Evolutionary conservation across 1,140 invertebrate species (phyloP).

Genomic region (Formica exsecta): DNA sequence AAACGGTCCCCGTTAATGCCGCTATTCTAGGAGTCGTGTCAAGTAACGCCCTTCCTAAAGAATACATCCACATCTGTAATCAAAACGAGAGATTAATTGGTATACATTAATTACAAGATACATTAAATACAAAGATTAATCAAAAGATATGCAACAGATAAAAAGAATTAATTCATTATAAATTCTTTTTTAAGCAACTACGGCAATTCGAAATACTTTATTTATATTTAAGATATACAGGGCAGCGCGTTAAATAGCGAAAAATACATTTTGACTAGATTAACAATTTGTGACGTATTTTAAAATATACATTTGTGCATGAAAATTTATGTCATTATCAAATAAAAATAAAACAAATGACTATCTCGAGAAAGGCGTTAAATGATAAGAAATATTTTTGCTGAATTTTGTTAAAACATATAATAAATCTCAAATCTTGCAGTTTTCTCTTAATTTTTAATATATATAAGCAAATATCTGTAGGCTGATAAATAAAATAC

Average conservation of each 20-base stretch:
- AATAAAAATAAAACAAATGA: conserved; percentile 2
- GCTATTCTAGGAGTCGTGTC: conserved; percentile 85
- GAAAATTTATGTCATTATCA: neutral
- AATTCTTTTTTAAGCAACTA: neutral
- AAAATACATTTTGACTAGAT: neutral
- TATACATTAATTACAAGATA: neutral
- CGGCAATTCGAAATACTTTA: neutral
- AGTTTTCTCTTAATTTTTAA: too few relatives aligned
- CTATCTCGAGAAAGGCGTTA: neutral
- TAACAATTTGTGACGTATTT: neutral
- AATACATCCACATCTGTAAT: conserved; percentile 89
- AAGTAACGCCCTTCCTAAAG: conserved; percentile 87
- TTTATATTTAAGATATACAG: neutral
- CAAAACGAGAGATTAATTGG: neutral
- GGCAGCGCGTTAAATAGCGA: neutral
- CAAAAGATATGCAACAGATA: neutral
- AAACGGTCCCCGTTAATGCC: conserved; percentile 86
- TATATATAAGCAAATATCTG: neutral
- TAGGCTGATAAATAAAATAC: conserved; percentile 24
- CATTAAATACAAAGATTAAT: neutral
- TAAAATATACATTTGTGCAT: neutral
- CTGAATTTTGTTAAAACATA: neutral
- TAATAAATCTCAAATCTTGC: neutral
- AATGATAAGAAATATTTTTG: neutral
- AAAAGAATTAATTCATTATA: neutral